Percentiles rank a stretch among this genome's conserved stretches.
Evolutionary conservation across 2,888 invertebrate species (phyloP).

Genomic region (Gerris lacustris): DNA sequence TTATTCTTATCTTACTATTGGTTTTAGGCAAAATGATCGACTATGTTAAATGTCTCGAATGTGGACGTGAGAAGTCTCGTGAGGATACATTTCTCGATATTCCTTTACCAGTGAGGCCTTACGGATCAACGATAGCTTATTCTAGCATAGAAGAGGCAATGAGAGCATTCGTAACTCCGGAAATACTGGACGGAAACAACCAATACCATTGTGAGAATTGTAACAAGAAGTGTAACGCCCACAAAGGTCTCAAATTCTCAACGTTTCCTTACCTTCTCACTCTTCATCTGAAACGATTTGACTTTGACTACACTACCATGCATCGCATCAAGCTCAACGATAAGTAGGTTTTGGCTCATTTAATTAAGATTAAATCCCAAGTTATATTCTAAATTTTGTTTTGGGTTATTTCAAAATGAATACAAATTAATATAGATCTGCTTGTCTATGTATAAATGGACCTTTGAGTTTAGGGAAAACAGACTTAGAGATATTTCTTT

Average conservation of each 20-base stretch:
- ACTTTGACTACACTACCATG: constrained; percentile 74
- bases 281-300: constrained; percentile 76
- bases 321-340: constrained; percentile 78
- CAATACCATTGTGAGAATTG: constrained; percentile 80
- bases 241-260: constrained; percentile 76
- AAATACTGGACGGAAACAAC: constrained; percentile 68
- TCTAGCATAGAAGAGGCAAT: constrained; percentile 73
- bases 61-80: constrained; percentile 66
- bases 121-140: constrained; percentile 62
- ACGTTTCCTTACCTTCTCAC: constrained; percentile 77
- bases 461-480: too few species aligned
- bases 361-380: neutral
- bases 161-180: constrained; percentile 69
- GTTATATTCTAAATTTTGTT: neutral
- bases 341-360: constrained; percentile 45
- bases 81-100: constrained; percentile 76
- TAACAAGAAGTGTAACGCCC: constrained; percentile 73
- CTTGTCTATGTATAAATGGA: neutral
- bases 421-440: neutral
- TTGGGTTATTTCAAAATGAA: too few species aligned
- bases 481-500: too few species aligned
- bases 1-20: too few species aligned
- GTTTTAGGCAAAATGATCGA: constrained; percentile 60
- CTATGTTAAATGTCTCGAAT: constrained; percentile 78
- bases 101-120: constrained; percentile 70